Evolutionary conservation across 30 jellyfish, hydroid and myxozoan species (phyloP), one percentile per base, ranked within the genome.

Genomic region (Hydractinia symbiolongicarpus): DNA sequence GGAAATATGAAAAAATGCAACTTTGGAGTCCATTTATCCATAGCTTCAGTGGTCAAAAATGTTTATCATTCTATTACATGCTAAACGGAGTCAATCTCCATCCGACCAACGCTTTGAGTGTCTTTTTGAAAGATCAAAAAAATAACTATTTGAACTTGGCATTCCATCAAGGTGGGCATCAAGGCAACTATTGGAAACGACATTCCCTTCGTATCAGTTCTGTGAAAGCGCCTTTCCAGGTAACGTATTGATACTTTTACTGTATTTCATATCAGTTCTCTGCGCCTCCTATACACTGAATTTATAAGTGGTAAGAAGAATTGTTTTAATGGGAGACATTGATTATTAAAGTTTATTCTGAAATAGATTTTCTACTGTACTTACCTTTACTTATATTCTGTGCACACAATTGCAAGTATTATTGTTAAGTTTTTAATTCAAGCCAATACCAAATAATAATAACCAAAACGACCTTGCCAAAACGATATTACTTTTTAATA

Each of bases 111-210:
- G 85, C 85, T 30, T 55, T 77, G 10, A 54, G 61, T 52, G 50
- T 77, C n/a, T 60, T 44, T 60, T 7, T 77, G 30, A 77, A 54
- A 54, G 85, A 60, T 10, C n/a, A 10, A 17, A 10, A 16, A 0
- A 50, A 19, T 5, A 30, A 5, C n/a, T 53, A 60, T n/a, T 8
- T 30, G 54, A 64, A 64, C 17, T 51, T 64, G 9, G 6, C 66
- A 53, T 77, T 77, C 53, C 61, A 44, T 9, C 56, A 5, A 44
- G 85, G 85, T 16, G 81, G 81, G 11, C 85, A 77, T 55, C 85
- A 77, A n/a, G 85, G 85, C n/a, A 77, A 77, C 15, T 53, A 9
- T 44, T 77, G 85, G 85, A 77, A 77, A 60, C 53, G 73, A 77
- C 62, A 30, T 11, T 17, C 72, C 40, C 8, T 55, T 4, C n/a